Base-by-base conservation (phyloP, 1,140 invertebrate genomes). In the Arctopsyche grandis region DNA sequence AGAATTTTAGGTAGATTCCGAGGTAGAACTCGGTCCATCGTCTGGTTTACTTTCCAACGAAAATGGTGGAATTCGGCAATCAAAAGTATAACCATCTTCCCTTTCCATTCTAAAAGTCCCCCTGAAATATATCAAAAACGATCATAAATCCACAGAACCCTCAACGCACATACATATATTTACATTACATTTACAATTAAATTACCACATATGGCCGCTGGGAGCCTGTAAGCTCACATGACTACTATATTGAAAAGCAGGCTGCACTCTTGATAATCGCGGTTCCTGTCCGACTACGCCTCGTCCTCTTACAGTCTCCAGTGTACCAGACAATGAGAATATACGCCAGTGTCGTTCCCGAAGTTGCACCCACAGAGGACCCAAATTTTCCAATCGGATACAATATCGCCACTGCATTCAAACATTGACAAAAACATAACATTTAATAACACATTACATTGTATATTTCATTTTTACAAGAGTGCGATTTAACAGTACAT, bases 151-250 rank as follows among this genome's bases (percentile, higher is more conserved):
- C 12, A n/a, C n/a, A n/a, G n/a, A n/a, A n/a, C n/a, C n/a, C n/a
- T n/a, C n/a, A n/a, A n/a, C n/a, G n/a, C n/a, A n/a, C n/a, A n/a
- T n/a, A n/a, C n/a, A n/a, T n/a, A n/a, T n/a, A n/a, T 74, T 46
- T 3, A 73, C 21, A 73, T 46, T 26, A 74, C 26, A 58, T 26
- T 26, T 58, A 56, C 38, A 66, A 44, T 79, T 70, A 71, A 86
- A 87, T 87, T 88, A 96, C 98, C 97, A 99, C 97, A 99, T 99
- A 85, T 99, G 97, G 43, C 98, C 98, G 87, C 96, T 97, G n/a
- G 97, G 96, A 66, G 97, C 97, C 88, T 99, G 97, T 74, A 99
- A 89, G 83, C 95, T 97, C 29, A 99, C 96, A 88, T 99, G 97
- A 87, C 96, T 97, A 85, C 95, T 97, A 86, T 99, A 99, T 87